These are phyloP conservation scores for Pectinophora gossypiella DNA, from an alignment of 1,140 invertebrate species.

Conservation along the genomic window DNA sequence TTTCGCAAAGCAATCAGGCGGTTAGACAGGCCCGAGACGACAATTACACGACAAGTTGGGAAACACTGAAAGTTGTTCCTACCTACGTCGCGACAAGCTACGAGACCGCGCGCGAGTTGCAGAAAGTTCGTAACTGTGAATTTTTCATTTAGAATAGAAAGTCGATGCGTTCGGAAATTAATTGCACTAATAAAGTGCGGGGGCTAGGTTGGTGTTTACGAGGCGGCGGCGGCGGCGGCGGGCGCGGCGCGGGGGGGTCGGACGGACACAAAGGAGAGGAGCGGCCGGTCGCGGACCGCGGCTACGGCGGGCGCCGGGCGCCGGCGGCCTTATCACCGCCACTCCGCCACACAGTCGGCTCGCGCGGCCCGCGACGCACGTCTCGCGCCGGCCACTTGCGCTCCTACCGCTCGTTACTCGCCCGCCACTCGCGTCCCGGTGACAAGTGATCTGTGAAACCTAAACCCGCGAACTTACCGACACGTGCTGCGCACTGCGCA, in stretches of 20 bases:
- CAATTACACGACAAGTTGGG: constrained; percentile 38
- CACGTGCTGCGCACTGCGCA: constrained; percentile 54
- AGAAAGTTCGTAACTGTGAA: constrained; percentile 14
- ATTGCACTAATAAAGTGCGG: constrained; percentile 65
- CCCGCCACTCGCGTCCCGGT: constrained; percentile 27
- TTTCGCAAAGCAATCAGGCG: not conserved
- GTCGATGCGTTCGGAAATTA: constrained; percentile 60
- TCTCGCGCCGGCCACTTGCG: constrained; percentile 23
- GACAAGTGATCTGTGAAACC: constrained; percentile 47
- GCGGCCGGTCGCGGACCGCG: constrained; percentile 49
- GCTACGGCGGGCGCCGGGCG: constrained; percentile 51
- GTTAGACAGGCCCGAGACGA: constrained; percentile 47
- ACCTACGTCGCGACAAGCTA: too few relatives aligned
- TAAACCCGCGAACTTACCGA: constrained; percentile 23
- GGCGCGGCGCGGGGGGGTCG: constrained; percentile 29
- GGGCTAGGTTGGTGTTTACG: constrained; percentile 55
- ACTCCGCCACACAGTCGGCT: constrained; percentile 60
- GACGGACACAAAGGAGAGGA: constrained; percentile 65
- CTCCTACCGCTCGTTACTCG: constrained; percentile 33
- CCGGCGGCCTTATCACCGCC: constrained; percentile 58
- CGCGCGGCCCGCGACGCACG: constrained; percentile 55
- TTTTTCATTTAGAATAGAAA: constrained; percentile 33
- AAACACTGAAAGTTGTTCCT: constrained; percentile 43
- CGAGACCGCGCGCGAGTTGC: not conserved
- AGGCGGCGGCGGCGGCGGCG: constrained; percentile 25